These are phyloP conservation scores for Pyrgilauda ruficollis DNA, from an alignment of 2,113 vertebrate genomes.

Conservation along the genomic window DNA sequence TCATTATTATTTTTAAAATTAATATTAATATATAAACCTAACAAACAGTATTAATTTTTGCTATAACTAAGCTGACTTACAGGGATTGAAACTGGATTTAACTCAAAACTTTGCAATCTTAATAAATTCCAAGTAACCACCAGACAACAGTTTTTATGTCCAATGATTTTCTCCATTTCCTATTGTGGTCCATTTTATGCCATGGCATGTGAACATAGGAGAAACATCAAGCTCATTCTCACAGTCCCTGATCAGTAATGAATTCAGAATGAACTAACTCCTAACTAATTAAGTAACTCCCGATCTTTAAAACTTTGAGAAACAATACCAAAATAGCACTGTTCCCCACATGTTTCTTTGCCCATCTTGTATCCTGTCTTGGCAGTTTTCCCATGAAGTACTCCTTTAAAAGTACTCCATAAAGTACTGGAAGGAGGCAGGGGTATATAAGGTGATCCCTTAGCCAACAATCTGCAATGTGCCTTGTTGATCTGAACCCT, in stretches of 20 bases:
- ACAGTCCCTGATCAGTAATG: neutral
- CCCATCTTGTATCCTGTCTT: neutral
- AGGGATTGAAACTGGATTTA: neutral
- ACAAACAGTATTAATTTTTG: neutral
- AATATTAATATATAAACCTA: neutral
- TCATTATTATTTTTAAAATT: neutral
- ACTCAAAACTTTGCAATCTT: neutral
- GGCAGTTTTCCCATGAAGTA: neutral
- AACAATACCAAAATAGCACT: neutral
- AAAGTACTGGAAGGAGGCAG: neutral
- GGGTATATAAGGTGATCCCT: neutral
- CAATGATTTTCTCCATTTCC: neutral
- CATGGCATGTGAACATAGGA: accelerated
- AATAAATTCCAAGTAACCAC: neutral
- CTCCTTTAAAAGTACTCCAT: neutral
- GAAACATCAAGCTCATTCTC: neutral
- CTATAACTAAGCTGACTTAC: neutral
- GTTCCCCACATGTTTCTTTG: neutral
- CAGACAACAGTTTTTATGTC: neutral
- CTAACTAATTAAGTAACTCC: neutral
- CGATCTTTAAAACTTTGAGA: neutral
- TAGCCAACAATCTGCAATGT: neutral
- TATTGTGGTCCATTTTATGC: neutral
- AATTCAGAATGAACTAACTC: neutral
- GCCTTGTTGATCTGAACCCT: neutral